Evolutionary conservation across 2,888 invertebrate genomes (phyloP).

Genomic region (Zhuqinia jingwanae): DNA sequence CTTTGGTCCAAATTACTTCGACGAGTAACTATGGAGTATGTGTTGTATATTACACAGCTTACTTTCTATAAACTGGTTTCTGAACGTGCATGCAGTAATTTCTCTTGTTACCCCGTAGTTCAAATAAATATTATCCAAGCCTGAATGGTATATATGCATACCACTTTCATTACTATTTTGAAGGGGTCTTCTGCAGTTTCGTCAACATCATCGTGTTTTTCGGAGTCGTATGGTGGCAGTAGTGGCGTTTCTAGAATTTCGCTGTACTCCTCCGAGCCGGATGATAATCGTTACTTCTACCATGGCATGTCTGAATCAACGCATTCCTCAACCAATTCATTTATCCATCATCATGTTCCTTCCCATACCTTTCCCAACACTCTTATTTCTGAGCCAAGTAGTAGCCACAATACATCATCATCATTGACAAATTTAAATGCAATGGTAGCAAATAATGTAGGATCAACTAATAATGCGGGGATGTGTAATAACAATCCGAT

Average conservation of each 20-base stretch:
- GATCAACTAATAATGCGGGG: not conserved
- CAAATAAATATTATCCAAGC: too few species aligned
- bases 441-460: not conserved
- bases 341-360: conserved; percentile 7
- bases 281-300: conserved; percentile 43
- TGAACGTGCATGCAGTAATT: too few species aligned
- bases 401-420: not conserved
- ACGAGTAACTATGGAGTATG: too few species aligned
- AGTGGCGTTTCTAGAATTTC: conserved; percentile 30
- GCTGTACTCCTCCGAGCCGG: conserved; percentile 19
- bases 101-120: too few species aligned
- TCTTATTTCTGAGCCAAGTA: not conserved
- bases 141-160: too few species aligned
- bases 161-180: too few species aligned
- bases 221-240: conserved; percentile 27
- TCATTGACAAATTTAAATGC: conserved; percentile 1
- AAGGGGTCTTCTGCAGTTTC: conserved; percentile 56
- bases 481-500: not conserved
- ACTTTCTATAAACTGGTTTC: too few species aligned
- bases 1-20: too few species aligned
- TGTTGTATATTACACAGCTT: too few species aligned
- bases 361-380: not conserved
- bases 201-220: conserved; percentile 61
- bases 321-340: conserved; percentile 11
- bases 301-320: conserved; percentile 32